Evolutionary conservation across 2,888 invertebrate genomes (phyloP), one percentile per base, ranked within the genome.

Genomic region (Standfussiana lucernea): DNA sequence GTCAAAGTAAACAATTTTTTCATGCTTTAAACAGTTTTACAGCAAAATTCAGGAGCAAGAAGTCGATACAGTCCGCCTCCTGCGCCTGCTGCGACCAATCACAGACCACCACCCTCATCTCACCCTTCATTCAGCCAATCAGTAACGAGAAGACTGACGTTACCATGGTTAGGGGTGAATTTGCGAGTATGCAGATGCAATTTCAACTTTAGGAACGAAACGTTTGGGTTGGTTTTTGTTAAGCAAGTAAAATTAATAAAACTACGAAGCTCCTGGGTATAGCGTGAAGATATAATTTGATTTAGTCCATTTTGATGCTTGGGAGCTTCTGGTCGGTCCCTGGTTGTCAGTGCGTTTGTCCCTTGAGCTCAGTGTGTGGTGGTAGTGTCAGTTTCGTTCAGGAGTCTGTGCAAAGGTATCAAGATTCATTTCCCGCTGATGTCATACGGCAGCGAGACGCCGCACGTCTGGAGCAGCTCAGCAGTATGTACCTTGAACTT

Each of bases 381-480:
- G 74, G 86, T 77, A 86, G 88, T 86, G 90, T 89, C 86, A 86
- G 84, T 92, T 92, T 89, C 45, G 79, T 88, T 82, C 85, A 67
- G 89, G 89, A 86, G 92, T 91, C 90, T 89, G 90, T 91, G 89
- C 77, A 92, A 93, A 94, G 91, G 94, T 93, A 90, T 95, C 96
- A 96, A 96, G 92, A 96, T 96, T 96, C 96, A 96, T 96, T 96
- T 96, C 96, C 96, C 96, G 95, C 96, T 96, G 94, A 97, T 97
- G 97, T 96, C 97, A 86, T 96, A 96, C 95, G 95, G 96, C 87
- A 96, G 95, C 91, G 97, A 97, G 93, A 94, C 96, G 95, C 95
- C 97, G 93, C 97, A 97, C 94, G 96, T 96, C 83, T 97, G 97
- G 97, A 95, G 95, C 91, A 95, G 96, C 92, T 94, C 96, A 84